Conservation (phyloP, 1,140 invertebrate species). For the Aethina tumida region DNA sequence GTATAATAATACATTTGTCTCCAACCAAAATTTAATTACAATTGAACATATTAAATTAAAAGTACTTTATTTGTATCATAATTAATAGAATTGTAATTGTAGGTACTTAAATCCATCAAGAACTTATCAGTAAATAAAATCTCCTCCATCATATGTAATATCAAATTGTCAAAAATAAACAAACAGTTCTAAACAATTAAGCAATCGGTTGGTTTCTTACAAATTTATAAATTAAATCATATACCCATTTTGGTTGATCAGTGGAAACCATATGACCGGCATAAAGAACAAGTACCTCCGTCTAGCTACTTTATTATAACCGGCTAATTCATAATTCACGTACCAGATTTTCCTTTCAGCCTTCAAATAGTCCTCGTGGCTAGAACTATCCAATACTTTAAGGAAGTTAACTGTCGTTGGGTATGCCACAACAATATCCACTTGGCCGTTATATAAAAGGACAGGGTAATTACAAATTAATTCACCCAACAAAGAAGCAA, state of each 20-base stretch:
- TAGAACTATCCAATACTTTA: constrained; percentile 50
- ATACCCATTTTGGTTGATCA: constrained; percentile 64
- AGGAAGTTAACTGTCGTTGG: constrained; percentile 64
- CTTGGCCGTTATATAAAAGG: constrained; percentile 68
- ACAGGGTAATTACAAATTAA: constrained; percentile 56
- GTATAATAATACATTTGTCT: no score
- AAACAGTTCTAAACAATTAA: no score
- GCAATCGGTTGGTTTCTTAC: constrained; percentile 43
- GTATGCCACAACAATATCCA: constrained; percentile 77
- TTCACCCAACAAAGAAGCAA: constrained; percentile 61
- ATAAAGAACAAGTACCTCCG: constrained; percentile 60
- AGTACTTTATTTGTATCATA: no score
- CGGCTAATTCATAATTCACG: constrained; percentile 55
- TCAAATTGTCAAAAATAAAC: no score
- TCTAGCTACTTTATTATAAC: constrained; percentile 57
- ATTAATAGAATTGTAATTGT: no score
- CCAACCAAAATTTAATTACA: no score
- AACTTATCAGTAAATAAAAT: no score
- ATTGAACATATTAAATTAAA: no score
- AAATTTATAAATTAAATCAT: constrained; percentile 65
- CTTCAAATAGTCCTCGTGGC: constrained; percentile 48
- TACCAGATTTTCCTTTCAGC: constrained; percentile 52
- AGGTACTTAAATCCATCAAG: no score
- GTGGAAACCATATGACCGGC: constrained; percentile 71
- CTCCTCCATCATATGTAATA: no score